Evolutionary conservation across 2,888 invertebrate genomes (phyloP).

Genomic region (Eutolmus rufibarbis): DNA sequence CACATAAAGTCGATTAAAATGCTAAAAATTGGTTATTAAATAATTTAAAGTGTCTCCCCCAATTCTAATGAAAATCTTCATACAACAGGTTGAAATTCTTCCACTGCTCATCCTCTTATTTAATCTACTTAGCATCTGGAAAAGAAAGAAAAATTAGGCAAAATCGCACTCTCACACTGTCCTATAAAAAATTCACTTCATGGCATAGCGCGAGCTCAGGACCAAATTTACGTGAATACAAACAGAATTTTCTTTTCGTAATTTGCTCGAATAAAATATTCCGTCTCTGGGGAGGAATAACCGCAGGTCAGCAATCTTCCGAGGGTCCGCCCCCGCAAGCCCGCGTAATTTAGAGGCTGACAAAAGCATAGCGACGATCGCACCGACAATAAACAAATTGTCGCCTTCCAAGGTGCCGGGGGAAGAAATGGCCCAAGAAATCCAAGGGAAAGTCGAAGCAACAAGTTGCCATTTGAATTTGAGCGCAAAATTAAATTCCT

Average conservation of each 20-base stretch:
- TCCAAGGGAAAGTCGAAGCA: neutral
- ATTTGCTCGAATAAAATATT: neutral
- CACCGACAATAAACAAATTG: neutral
- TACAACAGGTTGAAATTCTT: neutral
- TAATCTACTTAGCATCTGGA: neutral
- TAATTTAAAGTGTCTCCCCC: neutral
- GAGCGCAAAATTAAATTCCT: constrained; percentile 2
- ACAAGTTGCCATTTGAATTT: constrained; percentile 2
- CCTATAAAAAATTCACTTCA: neutral
- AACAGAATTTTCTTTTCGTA: neutral
- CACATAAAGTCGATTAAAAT: too few species aligned
- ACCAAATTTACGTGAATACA: neutral
- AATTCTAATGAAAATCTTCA: neutral
- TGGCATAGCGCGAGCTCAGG: neutral
- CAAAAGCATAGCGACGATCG: neutral
- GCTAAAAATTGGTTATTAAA: too few species aligned
- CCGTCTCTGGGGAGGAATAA: neutral
- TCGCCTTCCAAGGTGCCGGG: neutral
- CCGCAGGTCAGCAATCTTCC: neutral
- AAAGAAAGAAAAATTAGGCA: neutral
- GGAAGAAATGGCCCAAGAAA: neutral
- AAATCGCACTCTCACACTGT: neutral
- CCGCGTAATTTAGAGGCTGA: neutral
- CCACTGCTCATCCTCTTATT: neutral
- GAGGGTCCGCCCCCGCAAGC: neutral